Evolutionary conservation across 2,113 vertebrate genomes (phyloP).

Genomic region (Vulpes ferrilata): DNA sequence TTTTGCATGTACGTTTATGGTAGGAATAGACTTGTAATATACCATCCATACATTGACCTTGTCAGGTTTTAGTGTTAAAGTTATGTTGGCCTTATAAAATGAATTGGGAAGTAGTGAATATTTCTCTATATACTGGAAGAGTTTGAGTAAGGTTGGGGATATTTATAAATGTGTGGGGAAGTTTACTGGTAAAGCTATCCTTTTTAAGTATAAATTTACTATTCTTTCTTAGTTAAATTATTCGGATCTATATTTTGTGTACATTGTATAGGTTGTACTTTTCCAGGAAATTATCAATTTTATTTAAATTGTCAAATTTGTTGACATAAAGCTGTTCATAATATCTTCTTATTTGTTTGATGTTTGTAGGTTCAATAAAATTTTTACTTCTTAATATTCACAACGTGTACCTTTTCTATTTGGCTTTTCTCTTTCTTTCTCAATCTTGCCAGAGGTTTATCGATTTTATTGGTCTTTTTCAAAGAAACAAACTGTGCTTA

Average conservation of each 20-base stretch:
- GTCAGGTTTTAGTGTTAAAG: not conserved
- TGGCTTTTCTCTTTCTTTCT: not conserved
- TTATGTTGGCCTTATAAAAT: not conserved
- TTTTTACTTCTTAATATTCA: not conserved
- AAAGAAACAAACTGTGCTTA: not conserved
- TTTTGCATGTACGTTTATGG: not conserved
- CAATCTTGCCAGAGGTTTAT: not conserved
- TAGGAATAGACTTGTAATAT: not conserved
- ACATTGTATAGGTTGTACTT: not conserved
- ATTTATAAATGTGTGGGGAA: not conserved
- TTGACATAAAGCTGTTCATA: not conserved
- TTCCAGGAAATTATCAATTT: not conserved
- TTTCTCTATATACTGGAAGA: not conserved
- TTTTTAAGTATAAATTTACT: not conserved
- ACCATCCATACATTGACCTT: not conserved
- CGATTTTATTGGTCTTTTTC: not conserved
- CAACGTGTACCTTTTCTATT: not conserved
- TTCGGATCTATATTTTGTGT: not conserved
- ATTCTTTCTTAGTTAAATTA: conserved; percentile 1
- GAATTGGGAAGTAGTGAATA: not conserved
- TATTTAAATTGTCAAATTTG: not conserved
- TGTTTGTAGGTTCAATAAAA: not conserved
- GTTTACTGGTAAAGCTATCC: not conserved
- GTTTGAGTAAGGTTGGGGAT: not conserved
- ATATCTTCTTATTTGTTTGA: not conserved